Evolutionary conservation across 2,797 vertebrate species (phyloP).

Genomic region (Thamnophis elegans): DNA sequence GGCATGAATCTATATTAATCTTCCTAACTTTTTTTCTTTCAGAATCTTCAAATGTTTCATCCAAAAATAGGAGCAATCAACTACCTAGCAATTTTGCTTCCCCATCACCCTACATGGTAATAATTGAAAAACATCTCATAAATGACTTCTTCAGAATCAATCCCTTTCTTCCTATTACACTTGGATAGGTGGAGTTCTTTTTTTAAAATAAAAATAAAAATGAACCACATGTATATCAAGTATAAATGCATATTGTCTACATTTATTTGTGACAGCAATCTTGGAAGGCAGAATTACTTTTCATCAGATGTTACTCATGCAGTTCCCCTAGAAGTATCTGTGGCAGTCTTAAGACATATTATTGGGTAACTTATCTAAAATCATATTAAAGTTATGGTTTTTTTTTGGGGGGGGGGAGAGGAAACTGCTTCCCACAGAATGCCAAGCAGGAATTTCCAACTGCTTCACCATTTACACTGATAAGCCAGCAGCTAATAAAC

Average conservation of each 20-base stretch:
- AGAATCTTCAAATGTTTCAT: neutral
- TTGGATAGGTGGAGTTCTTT: neutral
- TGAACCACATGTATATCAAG: neutral
- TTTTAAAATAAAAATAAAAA: neutral
- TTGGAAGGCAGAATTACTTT: conserved; percentile 25
- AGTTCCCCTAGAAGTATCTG: conserved; percentile 33
- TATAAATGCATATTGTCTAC: conserved; percentile 19
- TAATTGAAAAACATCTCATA: conserved; percentile 14
- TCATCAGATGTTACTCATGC: conserved; percentile 15
- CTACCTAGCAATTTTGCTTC: neutral
- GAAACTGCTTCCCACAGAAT: neutral
- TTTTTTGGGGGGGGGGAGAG: neutral
- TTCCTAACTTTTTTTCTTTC: neutral
- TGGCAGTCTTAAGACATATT: conserved; percentile 34
- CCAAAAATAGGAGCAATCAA: conserved; percentile 11
- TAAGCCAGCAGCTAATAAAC: neutral
- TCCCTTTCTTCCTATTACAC: neutral
- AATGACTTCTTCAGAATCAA: conserved; percentile 17
- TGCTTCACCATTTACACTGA: neutral
- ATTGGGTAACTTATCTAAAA: conserved; percentile 26
- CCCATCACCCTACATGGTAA: neutral
- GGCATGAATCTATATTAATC: conserved; percentile 12
- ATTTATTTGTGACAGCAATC: neutral
- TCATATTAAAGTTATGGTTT: conserved; percentile 45
- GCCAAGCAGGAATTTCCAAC: neutral